A percentile compares a stretch with the other conserved stretches of the same genome.
Conservation (phyloP, 30 jellyfish, hydroid and myxozoan genomes). For the Sanderia malayensis region DNA sequence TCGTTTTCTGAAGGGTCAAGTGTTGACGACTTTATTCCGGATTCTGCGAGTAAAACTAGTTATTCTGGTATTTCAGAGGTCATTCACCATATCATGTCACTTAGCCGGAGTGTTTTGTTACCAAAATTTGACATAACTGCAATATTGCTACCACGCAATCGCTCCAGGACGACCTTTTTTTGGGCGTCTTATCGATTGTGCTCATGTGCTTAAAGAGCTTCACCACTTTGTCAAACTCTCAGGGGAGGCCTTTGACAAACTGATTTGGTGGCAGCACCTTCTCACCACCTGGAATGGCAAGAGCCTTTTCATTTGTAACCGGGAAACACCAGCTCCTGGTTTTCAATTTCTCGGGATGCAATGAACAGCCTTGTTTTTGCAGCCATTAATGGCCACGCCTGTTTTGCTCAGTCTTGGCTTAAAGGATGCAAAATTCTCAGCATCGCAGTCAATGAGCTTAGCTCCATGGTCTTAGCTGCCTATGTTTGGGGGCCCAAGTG, state of each 20-base stretch:
- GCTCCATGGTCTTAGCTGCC: too few species aligned
- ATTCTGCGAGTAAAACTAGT: constrained; percentile 26
- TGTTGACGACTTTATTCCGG: constrained; percentile 48
- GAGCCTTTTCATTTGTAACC: neutral
- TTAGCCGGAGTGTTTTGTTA: constrained; percentile 48
- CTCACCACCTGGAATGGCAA: neutral
- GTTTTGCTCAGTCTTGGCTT: too few species aligned
- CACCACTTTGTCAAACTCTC: neutral
- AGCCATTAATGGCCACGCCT: neutral
- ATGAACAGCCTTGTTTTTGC: neutral
- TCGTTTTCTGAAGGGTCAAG: constrained; percentile 59
- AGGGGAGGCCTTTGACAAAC: neutral
- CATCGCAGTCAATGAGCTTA: neutral
- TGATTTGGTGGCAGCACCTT: neutral
- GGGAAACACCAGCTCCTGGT: neutral
- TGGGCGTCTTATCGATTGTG: neutral
- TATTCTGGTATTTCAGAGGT: constrained; percentile 56
- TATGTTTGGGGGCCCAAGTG: neutral
- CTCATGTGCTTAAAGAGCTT: neutral
- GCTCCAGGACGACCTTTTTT: neutral
- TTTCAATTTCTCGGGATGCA: neutral
- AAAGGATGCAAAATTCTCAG: too few species aligned
- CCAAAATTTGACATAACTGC: constrained; percentile 51
- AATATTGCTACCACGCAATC: neutral
- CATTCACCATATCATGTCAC: constrained; percentile 13